Conservation (phyloP, 2,113 vertebrate genomes). For the Rhinoderma darwinii region DNA sequence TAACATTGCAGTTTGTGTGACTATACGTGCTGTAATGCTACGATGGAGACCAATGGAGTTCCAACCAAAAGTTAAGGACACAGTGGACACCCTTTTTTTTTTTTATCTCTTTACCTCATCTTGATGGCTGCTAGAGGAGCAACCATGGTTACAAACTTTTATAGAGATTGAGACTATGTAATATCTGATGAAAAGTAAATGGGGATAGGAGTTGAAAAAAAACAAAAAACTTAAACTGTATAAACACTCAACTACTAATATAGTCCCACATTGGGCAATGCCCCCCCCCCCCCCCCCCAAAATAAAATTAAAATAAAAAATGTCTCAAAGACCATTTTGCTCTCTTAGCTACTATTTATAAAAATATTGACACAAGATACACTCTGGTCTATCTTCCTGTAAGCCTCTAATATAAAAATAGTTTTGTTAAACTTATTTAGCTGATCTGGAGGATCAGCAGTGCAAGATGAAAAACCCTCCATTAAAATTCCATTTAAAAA, state of each 20-base stretch:
- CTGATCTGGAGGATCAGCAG: conserved; percentile 31
- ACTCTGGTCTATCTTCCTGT: conserved; percentile 18
- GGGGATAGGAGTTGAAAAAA: too few species aligned
- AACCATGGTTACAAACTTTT: neutral
- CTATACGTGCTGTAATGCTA: neutral
- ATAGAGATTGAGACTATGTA: too few species aligned
- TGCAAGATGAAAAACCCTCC: conserved; percentile 27
- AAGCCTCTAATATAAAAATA: conserved; percentile 41
- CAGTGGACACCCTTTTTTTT: neutral
- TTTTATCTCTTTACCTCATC: too few species aligned
- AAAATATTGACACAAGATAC: conserved; percentile 46
- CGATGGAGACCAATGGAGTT: neutral
- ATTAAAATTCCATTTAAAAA: neutral
- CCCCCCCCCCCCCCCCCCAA: neutral
- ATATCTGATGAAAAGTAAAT: too few species aligned
- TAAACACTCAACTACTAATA: too few species aligned
- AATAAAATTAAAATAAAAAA: too few species aligned
- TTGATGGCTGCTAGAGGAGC: neutral
- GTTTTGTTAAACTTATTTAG: conserved; percentile 26
- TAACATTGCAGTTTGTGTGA: neutral
- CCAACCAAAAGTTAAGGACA: neutral
- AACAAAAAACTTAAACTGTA: too few species aligned
- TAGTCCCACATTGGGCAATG: neutral
- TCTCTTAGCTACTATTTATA: conserved; percentile 32
- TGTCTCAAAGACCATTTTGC: neutral